Conservation (phyloP, 2,113 vertebrate genomes). For the Argyrosomus japonicus region DNA sequence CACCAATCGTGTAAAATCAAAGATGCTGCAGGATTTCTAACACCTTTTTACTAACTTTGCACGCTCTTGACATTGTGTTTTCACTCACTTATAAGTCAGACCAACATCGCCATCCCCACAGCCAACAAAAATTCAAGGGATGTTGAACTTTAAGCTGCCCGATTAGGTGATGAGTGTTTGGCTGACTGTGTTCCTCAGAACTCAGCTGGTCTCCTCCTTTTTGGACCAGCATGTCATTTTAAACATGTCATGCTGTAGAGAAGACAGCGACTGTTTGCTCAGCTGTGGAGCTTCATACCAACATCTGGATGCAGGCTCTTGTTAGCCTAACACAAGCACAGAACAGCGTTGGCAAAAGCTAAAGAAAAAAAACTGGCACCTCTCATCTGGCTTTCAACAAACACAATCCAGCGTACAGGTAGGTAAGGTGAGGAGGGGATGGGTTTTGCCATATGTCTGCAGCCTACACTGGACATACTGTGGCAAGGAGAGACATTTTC, state of each 20-base stretch:
- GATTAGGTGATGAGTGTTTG: constrained; percentile 42
- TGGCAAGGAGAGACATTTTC: constrained; percentile 62
- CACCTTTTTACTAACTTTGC: not conserved
- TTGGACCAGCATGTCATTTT: constrained; percentile 73
- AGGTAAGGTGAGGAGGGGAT: constrained; percentile 41
- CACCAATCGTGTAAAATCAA: not conserved
- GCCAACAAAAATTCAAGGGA: constrained; percentile 1
- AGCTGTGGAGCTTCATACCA: constrained; percentile 76
- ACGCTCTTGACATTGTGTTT: not conserved
- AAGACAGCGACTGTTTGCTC: constrained; percentile 81
- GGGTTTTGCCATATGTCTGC: constrained; percentile 33
- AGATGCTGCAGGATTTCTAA: not conserved
- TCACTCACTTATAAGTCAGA: not conserved
- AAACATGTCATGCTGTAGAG: constrained; percentile 79
- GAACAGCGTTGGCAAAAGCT: not conserved
- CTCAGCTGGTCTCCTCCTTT: constrained; percentile 64
- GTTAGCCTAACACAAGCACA: constrained; percentile 54
- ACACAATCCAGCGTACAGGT: constrained; percentile 38
- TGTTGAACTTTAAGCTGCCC: constrained; percentile 22
- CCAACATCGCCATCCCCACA: not conserved
- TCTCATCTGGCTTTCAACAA: constrained; percentile 35
- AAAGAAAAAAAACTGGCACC: constrained; percentile 10
- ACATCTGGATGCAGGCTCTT: constrained; percentile 70
- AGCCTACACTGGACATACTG: constrained; percentile 33
- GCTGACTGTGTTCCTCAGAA: constrained; percentile 4